Percentiles rank a stretch among this genome's conserved stretches.
Evolutionary conservation across 2,888 invertebrate genomes (phyloP).

Genomic region (Metacarcinus magister): DNA sequence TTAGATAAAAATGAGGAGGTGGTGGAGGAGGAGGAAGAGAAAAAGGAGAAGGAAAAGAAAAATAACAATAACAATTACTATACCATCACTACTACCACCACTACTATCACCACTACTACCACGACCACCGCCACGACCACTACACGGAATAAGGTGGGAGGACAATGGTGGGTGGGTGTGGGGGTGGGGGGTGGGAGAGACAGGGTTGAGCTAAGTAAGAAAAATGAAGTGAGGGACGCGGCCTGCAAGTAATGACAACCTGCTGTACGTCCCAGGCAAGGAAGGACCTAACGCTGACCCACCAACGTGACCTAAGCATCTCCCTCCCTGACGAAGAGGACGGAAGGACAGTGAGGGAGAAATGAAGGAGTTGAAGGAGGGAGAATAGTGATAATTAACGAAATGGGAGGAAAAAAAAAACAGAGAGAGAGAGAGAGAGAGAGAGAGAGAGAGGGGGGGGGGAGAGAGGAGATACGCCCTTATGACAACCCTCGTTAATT

Average conservation of each 20-base stretch:
- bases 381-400: background rate
- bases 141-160: background rate
- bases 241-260: background rate
- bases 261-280: background rate
- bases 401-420: background rate
- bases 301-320: too few relatives aligned
- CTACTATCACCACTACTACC: background rate
- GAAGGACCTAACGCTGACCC: background rate
- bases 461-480: background rate
- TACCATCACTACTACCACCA: background rate
- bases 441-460: background rate
- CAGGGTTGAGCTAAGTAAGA: background rate
- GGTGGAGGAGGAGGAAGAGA: too few relatives aligned
- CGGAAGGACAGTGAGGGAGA: background rate
- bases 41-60: background rate
- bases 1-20: too few relatives aligned
- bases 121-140: background rate
- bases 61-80: too few relatives aligned
- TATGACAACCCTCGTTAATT: background rate
- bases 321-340: too few relatives aligned
- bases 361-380: background rate
- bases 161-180: too few relatives aligned
- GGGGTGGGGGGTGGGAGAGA: background rate
- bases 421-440: constrained; percentile 13
- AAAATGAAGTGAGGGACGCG: background rate